Conservation (phyloP, 2,113 vertebrate species). For the Sphaerodactylus townsendi region DNA sequence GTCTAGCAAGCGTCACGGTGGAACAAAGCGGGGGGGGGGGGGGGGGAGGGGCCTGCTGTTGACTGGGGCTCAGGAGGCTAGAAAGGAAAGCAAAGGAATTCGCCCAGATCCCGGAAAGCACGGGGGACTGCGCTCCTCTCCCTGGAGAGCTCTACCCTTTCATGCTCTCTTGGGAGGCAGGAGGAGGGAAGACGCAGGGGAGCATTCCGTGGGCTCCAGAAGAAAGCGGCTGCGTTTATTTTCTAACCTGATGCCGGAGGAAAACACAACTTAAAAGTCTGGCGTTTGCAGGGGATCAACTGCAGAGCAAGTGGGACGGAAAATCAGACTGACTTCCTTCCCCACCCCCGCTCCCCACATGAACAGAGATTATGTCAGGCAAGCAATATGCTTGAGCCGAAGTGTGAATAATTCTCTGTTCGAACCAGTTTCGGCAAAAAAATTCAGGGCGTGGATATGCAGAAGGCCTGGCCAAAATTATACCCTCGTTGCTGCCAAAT, state of each 20-base stretch:
- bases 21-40: neutral
- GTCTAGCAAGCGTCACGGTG: conserved; percentile 7
- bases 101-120: neutral
- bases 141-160: conserved; percentile 10
- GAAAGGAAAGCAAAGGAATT: neutral
- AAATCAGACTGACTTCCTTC: too few species aligned
- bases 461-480: neutral
- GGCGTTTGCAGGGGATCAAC: too few species aligned
- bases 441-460: neutral
- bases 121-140: conserved; percentile 50
- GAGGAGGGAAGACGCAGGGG: neutral
- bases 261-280: too few species aligned
- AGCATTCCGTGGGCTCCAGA: neutral
- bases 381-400: too few species aligned
- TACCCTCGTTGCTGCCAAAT: neutral
- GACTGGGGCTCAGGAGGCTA: neutral
- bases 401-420: too few species aligned
- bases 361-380: too few species aligned
- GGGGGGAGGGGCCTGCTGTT: conserved; percentile 20
- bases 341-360: too few species aligned
- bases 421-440: conserved; percentile 39
- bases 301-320: too few species aligned
- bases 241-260: neutral
- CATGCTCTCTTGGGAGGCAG: too few species aligned
- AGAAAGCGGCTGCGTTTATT: neutral